These are phyloP conservation scores for Apis dorsata DNA, from an alignment of 1,140 invertebrate genomes.

Conservation along the genomic window DNA sequence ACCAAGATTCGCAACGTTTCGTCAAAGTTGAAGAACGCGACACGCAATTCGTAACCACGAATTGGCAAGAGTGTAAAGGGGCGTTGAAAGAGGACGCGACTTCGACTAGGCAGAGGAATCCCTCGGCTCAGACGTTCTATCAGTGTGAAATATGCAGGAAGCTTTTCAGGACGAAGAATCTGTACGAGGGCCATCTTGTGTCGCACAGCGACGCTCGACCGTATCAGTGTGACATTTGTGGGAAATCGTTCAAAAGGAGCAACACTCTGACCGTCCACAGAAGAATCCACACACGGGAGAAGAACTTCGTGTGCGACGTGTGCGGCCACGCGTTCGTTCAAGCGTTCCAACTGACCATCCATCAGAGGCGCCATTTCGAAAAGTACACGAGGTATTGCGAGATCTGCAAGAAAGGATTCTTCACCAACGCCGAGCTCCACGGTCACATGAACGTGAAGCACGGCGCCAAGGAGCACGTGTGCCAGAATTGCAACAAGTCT, in stretches of 20 bases:
- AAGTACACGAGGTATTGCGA: conserved; percentile 74
- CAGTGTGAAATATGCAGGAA: conserved; percentile 79
- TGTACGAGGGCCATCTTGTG: conserved; percentile 79
- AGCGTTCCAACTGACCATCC: conserved; percentile 73
- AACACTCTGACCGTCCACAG: conserved; percentile 76
- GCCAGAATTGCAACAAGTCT: conserved; percentile 67
- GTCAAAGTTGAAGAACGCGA: rapidly evolving
- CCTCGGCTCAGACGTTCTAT: conserved; percentile 53
- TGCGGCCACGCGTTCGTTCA: conserved; percentile 76
- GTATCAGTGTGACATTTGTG: conserved; percentile 78
- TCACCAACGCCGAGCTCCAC: conserved; percentile 73
- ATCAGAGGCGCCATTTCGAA: conserved; percentile 76
- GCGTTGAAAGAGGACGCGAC: neutral
- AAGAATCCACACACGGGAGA: conserved; percentile 72
- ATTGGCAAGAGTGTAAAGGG: too few relatives aligned
- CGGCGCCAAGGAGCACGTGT: conserved; percentile 73
- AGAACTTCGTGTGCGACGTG: conserved; percentile 74
- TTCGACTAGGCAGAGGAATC: neutral
- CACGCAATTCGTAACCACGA: neutral
- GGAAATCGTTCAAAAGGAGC: conserved; percentile 77
- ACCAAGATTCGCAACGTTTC: neutral
- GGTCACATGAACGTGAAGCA: conserved; percentile 75
- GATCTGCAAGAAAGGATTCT: conserved; percentile 78
- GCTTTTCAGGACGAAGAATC: conserved; percentile 77
- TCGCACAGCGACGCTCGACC: conserved; percentile 79